A percentile compares a stretch with the other conserved stretches of the same genome.
These are phyloP conservation scores for Cololabis saira DNA, from an alignment of 2,113 vertebrate species.

Conservation along the genomic window DNA sequence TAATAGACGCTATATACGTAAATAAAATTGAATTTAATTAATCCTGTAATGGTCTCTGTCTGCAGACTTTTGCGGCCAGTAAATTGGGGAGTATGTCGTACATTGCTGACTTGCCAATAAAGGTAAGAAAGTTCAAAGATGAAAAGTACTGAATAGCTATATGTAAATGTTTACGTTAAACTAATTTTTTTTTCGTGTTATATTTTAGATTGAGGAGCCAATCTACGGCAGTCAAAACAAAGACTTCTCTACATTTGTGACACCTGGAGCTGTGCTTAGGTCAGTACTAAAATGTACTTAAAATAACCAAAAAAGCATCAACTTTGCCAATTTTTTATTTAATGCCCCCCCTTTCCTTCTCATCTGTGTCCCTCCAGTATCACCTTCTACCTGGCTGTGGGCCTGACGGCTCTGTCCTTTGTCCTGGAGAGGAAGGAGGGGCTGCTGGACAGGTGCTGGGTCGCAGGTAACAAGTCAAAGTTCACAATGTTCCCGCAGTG, in stretches of 20 bases:
- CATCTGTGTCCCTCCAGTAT: constrained; percentile 65
- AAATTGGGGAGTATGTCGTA: constrained; percentile 75
- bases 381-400: constrained; percentile 84
- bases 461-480: constrained; percentile 76
- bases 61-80: constrained; percentile 72
- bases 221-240: constrained; percentile 79
- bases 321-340: background rate
- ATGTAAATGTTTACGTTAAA: background rate
- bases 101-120: constrained; percentile 73
- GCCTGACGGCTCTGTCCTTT: constrained; percentile 83
- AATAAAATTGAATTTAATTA: no score
- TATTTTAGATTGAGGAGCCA: constrained; percentile 79
- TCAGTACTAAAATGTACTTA: constrained; percentile 40
- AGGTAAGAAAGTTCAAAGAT: constrained; percentile 52
- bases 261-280: constrained; percentile 83
- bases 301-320: no score
- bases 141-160: background rate
- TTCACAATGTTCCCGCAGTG: background rate
- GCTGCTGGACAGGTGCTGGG: constrained; percentile 82
- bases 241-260: constrained; percentile 84
- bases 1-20: no score
- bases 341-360: background rate
- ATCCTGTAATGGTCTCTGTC: background rate
- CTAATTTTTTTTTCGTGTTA: background rate
- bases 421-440: constrained; percentile 84